A percentile compares a stretch with the other conserved stretches of the same genome.
These are phyloP conservation scores for Mimachlamys varia DNA, from an alignment of 2,888 invertebrate species.

Conservation along the genomic window DNA sequence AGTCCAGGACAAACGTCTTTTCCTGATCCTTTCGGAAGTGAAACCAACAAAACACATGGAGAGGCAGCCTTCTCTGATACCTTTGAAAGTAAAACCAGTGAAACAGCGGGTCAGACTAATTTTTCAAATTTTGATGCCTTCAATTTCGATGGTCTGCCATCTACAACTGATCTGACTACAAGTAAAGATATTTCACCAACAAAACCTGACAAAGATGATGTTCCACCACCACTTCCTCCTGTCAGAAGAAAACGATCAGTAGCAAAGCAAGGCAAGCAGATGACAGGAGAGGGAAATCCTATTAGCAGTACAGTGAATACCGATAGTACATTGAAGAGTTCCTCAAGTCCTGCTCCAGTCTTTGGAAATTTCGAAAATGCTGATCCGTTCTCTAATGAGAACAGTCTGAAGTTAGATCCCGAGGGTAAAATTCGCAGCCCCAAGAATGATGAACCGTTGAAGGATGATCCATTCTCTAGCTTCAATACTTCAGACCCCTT, in stretches of 20 bases:
- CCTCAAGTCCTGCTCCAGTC: background rate
- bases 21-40: background rate
- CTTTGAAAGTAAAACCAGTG: background rate
- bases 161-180: background rate
- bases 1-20: background rate
- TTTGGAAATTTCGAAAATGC: background rate
- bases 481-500: too few species aligned
- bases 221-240: slow-evolving; percentile 1
- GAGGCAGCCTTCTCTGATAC: background rate
- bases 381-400: background rate
- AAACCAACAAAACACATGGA: background rate
- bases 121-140: background rate
- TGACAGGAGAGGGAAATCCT: background rate
- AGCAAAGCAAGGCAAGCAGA: background rate
- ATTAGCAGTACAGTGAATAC: background rate
- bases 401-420: background rate
- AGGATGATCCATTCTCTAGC: too few species aligned
- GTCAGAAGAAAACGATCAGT: background rate
- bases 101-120: background rate
- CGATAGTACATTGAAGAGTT: background rate
- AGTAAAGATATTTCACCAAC: background rate
- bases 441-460: too few species aligned
- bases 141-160: background rate
- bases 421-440: background rate
- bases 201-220: background rate